Conservation (phyloP, 2,888 invertebrate genomes). For the Melanotus villosus region DNA sequence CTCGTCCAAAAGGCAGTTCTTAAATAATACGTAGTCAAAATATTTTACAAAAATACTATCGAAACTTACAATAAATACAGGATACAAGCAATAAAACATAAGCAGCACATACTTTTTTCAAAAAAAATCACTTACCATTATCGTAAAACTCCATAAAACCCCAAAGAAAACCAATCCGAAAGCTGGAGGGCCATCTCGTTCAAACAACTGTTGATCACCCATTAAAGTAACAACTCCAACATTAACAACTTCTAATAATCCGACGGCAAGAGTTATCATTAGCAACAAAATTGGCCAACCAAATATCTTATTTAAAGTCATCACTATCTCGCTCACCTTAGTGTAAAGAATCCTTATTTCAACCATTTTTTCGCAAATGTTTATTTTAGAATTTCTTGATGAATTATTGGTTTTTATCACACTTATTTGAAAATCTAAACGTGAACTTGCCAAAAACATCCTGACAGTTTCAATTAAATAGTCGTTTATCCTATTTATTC, state of each 20-base stretch:
- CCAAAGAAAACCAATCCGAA: background rate
- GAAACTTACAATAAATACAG: too few relatives aligned
- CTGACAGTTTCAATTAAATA: background rate
- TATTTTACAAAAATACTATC: too few relatives aligned
- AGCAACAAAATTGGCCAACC: conserved; percentile 7
- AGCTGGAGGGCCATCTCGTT: background rate
- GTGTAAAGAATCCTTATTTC: background rate
- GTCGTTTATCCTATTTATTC: background rate
- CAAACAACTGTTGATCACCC: background rate
- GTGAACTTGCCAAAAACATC: too few relatives aligned
- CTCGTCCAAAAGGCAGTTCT: too few relatives aligned
- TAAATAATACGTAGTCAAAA: too few relatives aligned
- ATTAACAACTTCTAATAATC: conserved; percentile 5
- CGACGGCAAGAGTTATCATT: background rate
- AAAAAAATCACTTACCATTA: too few relatives aligned
- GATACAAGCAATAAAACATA: too few relatives aligned
- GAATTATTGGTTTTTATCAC: background rate
- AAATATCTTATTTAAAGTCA: background rate
- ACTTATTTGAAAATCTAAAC: background rate
- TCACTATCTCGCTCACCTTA: background rate
- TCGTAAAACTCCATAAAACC: too few relatives aligned
- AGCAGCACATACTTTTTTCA: too few relatives aligned
- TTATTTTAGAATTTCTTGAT: background rate
- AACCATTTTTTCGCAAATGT: background rate
- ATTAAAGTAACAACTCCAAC: background rate